Percentiles rank a stretch among this genome's conserved stretches.
Evolutionary conservation across 2,888 invertebrate species (phyloP).

Genomic region (Melikaiella ostensackeni): DNA sequence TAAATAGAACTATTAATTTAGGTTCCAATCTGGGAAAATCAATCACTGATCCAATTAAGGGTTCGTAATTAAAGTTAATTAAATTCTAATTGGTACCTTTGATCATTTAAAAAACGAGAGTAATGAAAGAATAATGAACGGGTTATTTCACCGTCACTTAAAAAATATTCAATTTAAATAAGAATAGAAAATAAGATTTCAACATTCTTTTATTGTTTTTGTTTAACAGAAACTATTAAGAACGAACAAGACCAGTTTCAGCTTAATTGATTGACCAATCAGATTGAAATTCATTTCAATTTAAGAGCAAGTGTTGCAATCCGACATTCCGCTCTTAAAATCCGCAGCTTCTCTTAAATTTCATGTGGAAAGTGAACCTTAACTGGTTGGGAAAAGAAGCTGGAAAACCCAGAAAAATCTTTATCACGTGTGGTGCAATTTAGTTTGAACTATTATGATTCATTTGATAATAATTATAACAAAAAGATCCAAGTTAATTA

Average conservation of each 20-base stretch:
- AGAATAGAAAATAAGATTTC: not conserved
- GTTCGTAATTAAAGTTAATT: no score
- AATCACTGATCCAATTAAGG: no score
- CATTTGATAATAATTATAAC: slow-evolving; percentile 21
- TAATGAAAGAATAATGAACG: no score
- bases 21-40: no score
- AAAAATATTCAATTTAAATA: no score
- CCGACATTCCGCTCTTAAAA: not conserved
- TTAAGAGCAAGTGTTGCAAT: not conserved
- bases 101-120: no score
- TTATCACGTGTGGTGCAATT: slow-evolving; percentile 6
- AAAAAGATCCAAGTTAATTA: not conserved
- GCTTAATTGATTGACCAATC: slow-evolving; percentile 3
- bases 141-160: no score
- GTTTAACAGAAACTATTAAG: not conserved
- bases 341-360: slow-evolving; percentile 5
- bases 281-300: slow-evolving; percentile 15
- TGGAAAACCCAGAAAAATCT: slow-evolving; percentile 23
- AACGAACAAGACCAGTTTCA: not conserved
- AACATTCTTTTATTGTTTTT: not conserved
- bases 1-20: no score
- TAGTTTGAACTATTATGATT: slow-evolving; percentile 1
- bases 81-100: no score
- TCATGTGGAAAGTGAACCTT: slow-evolving; percentile 7
- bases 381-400: not conserved